Base-by-base conservation (phyloP, 2,113 vertebrate species). In the Spizaetus ornatus region DNA sequence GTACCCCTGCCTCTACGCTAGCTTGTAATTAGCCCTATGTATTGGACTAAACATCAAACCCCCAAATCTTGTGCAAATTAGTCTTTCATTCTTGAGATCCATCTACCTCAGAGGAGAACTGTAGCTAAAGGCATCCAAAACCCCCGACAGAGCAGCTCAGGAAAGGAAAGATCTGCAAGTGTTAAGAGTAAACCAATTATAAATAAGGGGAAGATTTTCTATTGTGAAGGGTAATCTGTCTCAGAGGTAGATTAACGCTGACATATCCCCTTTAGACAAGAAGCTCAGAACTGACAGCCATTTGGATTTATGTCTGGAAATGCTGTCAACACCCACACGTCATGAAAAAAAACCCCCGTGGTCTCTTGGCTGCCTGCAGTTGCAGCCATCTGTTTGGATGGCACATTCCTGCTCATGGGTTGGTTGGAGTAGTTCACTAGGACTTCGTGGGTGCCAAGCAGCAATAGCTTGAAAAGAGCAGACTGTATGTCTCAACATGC, bases 341-440 rank as follows among this genome's bases (percentile, higher is more conserved):
- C 95, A 94, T 79, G 78, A 76, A 74, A 80, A 59, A 93, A 56
- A n/a, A 52, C 42, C 11, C 40, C 61, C 17, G 16, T 65, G 43
- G 94, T 96, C 96, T 98, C 97, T 96, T 95, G 94, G 95, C 96
- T 97, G 85, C 81, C 92, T 96, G 80, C 47, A 82, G 92, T 95
- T 66, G 69, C 63, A 97, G 97, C 98, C 98, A 98, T 98, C 98
- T 98, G 98, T 97, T 95, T 94, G 89, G 94, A 95, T 97, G 97
- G 97, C 48, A 32, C 79, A 82, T 95, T 97, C 86, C 91, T 94
- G 90, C 94, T 97, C 95, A 86, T 94, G 95, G 96, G 82, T 95
- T 96, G 96, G 91, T 91, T 97, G 97, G 95, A 97, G 93, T 80
- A 65, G 95, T 96, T 97, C 94, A 91, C 83, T 62, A 74, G 82